Percentiles rank a stretch among this genome's conserved stretches.
Conservation (phyloP, 2,113 vertebrate species). For the Pangasianodon gigas region DNA sequence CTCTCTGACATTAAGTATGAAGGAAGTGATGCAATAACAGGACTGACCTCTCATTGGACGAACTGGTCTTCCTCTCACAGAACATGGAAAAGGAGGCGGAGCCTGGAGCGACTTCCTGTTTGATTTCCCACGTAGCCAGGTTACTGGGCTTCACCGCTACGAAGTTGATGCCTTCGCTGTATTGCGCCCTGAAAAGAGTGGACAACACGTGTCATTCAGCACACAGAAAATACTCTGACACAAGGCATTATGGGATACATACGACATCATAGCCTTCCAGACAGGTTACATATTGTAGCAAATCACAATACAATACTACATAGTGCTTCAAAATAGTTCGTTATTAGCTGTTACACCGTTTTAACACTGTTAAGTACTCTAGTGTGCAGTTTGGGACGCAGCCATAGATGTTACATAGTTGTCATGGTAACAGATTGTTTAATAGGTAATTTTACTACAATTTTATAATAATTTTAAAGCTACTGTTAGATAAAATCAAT, state of each 20-base stretch:
- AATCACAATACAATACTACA: not conserved
- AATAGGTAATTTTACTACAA: not conserved
- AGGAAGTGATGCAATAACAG: conserved; percentile 21
- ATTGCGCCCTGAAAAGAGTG: conserved; percentile 80
- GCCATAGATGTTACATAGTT: not conserved
- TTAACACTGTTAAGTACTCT: no score
- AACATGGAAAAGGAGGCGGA: conserved; percentile 78
- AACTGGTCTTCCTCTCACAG: conserved; percentile 79
- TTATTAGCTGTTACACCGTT: not conserved
- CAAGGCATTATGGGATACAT: not conserved
- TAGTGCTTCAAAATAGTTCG: not conserved
- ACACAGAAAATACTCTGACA: not conserved
- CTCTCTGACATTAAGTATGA: conserved; percentile 4
- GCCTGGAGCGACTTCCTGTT: conserved; percentile 84
- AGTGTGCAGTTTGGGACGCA: not conserved
- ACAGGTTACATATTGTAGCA: not conserved
- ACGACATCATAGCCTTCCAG: not conserved
- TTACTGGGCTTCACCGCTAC: conserved; percentile 81
- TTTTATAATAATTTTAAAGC: not conserved
- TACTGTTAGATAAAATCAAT: not conserved
- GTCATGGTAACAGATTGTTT: not conserved
- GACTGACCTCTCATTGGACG: conserved; percentile 78
- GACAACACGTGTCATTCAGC: not conserved
- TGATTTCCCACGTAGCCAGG: conserved; percentile 87
- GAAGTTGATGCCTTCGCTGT: conserved; percentile 84